Evolutionary conservation across 1,140 invertebrate genomes (phyloP), one percentile per base, ranked within the genome.

Genomic region (Drosophila arawakana): DNA sequence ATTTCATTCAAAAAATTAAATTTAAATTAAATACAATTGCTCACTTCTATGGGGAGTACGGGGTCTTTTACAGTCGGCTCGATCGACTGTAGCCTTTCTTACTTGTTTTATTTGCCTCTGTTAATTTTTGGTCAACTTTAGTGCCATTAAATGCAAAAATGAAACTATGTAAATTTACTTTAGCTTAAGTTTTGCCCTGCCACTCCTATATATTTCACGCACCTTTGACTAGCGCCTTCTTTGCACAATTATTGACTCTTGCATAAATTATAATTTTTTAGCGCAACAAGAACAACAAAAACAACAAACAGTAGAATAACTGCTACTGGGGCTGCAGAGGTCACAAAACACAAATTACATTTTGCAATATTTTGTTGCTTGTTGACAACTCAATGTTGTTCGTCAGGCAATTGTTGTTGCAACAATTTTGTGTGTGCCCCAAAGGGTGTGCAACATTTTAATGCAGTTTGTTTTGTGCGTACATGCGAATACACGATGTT

Each of bases 211-310:
- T 37, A 34, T 35, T 18, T 21, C 35, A 54, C 54, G 3, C 50
- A 62, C 61, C 76, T 72, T 73, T 60, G 43, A 30, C 60, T 58
- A 54, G 37, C 13, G 18, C 68, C 62, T 54, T 50, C 70, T 34
- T 71, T 62, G 60, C 76, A 52, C 70, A 69, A 60, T 80, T 80
- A 78, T 80, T 80, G 61, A 72, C 66, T 76, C 61, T 72, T 62
- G 73, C 66, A 80, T 80, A 80, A 80, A 80, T 80, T 80, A 80
- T 80, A 80, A 80, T 80, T 80, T 72, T 80, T 80, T 67, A 80
- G 57, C 61, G 72, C 78, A 80, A 55, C 63, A 58, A 25, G 30
- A 34, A 34, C 50, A 54, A 30, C 57, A 47, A 60, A 60, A 52
- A 37, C 60, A 18, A 6, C 67, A 58, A 37, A 30, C 25, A 21